Evolutionary conservation across 2,113 vertebrate species (phyloP), one percentile per base, ranked within the genome.

Genomic region (Dasyprocta punctata): DNA sequence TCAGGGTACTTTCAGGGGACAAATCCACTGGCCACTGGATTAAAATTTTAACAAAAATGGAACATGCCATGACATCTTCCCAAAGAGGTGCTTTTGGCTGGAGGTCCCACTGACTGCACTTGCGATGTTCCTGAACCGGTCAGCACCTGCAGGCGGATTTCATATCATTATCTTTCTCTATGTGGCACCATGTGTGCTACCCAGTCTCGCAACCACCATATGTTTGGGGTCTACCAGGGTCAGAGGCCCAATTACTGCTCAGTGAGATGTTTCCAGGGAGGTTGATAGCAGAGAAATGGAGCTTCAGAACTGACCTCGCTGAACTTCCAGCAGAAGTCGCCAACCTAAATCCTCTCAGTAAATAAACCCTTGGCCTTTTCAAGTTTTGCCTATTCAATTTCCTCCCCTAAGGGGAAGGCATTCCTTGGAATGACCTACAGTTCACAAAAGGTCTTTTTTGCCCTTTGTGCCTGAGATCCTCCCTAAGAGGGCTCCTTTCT

Each of bases 351-450:
- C 49, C 47, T 73, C 84, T 93, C 33, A 75, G 92, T 96, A 85
- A 96, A 82, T 54, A 92, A 92, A 92, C 38, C 36, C 47, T 95
- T 95, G 78, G 60, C 90, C 90, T 91, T 97, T 97, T 94, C 19
- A 92, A 96, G 65, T 92, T 95, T 89, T 63, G 60, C 86, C 78
- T 85, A 49, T 90, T 97, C 65, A 89, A 47, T 49, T 33, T 65
- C 33, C 78, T 49, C 20, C 7, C 10, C 80, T 61, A 94, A 87
- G 38, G 36, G n/a, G 14, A 83, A 75, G 1, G 60, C 83, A 75
- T 83, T 71, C 85, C 90, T 89, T 58, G 3, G 38, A 92, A 88
- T 89, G 91, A 94, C 36, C 78, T 89, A 81, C 3, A 41, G 56
- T 41, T 69, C 78, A 94, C 75, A 88, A 96, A 96, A 96, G 58